Conservation (phyloP, 2,113 vertebrate genomes). For the Mormyrus lacerda region DNA sequence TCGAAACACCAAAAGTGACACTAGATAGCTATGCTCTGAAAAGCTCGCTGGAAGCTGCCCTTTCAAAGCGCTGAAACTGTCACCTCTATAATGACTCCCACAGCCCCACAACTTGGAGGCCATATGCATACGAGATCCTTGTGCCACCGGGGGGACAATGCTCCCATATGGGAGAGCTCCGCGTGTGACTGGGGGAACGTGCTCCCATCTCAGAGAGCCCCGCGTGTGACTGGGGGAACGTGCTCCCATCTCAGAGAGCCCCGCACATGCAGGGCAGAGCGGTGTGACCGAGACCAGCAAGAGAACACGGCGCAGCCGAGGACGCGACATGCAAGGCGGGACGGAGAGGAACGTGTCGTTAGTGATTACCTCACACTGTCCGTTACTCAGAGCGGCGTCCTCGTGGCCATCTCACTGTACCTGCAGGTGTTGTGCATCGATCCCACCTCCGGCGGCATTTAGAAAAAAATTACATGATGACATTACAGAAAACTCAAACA, state of each 20-base stretch:
- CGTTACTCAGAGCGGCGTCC: neutral
- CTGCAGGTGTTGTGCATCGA: neutral
- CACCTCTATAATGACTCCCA: neutral
- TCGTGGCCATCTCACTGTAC: neutral
- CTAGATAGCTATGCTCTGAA: neutral
- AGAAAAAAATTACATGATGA: neutral
- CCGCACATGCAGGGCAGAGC: neutral
- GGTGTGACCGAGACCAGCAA: neutral
- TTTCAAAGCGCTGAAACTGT: neutral
- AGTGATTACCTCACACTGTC: neutral
- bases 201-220: neutral
- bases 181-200: neutral
- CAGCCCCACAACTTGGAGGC: neutral
- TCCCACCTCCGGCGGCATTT: neutral
- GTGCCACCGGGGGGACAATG: neutral
- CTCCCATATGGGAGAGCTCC: neutral
- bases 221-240: neutral
- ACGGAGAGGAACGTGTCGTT: neutral
- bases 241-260: neutral
- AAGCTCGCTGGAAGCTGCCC: neutral
- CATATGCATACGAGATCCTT: neutral
- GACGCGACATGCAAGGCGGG: neutral
- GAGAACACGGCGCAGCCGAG: neutral
- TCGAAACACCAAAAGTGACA: neutral
- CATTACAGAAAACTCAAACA: neutral